Evolutionary conservation across 2,113 vertebrate species (phyloP), one percentile per base, ranked within the genome.

Genomic region (Protobothrops flavoviridis): DNA sequence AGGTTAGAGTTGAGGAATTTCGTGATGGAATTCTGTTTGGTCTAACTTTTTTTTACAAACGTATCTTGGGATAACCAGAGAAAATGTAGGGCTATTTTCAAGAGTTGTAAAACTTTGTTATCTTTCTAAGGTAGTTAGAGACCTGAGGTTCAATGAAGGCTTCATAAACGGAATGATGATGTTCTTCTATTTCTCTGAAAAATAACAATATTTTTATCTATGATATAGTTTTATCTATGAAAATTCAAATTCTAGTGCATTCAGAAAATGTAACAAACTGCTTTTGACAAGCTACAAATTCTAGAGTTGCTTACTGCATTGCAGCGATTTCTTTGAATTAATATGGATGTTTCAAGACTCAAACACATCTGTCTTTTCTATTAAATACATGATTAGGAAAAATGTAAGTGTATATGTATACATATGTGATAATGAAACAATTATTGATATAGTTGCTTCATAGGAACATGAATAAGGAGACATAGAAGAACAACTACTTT

Each of bases 1-100:
- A 98, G 97, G 97, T 98, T 97, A 98, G 94, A 97, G 96, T 96
- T 97, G 74, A 97, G 97, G 98, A 98, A 98, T 98, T 98, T 98
- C 97, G 97, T 98, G 96, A 95, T 96, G 95, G 96, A 95, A 97
- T 92, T 97, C 95, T 97, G 97, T 97, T 98, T 97, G 97, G 97
- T 97, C 97, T 97, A 95, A 95, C 92, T 93, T 97, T 97, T 96
- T 81, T 87, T 97, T 96, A 97, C 95, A 93, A 95, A 97, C 97
- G 90, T 96, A 97, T 96, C 97, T 96, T 96, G 97, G 96, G 95
- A 94, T 97, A 96, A 94, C 95, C 88, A 95, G 94, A 96, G 95
- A 94, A 95, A 93, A 91, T 91, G 93, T 55, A 95, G 93, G 93
- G 95, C 95, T 93, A 93, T 95, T 96, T 94, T 96, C 96, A 93